Evolutionary conservation across 2,797 vertebrate genomes (phyloP), one percentile per base, ranked within the genome.

Genomic region (Catostomus latipinnis): DNA sequence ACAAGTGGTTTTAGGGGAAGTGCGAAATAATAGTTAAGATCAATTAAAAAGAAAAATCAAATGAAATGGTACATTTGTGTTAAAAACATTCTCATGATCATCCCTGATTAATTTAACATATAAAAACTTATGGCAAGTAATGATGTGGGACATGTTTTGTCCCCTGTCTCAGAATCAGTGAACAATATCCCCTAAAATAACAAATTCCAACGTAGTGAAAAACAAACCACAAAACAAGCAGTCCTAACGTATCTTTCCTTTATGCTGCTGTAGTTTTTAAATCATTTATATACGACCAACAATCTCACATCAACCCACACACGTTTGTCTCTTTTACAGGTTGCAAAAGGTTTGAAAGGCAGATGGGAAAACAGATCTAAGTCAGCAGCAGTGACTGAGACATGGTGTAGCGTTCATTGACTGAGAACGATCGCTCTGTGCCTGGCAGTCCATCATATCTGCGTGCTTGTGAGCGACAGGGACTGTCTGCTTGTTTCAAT

Each of bases 401-500:
- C 13, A 50, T 65, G 22, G 79, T 58, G 68, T 69, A 34, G 74
- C 70, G 67, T 49, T 68, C 34, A 34, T 46, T 56, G 81, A 80
- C 54, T 70, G 76, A 70, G 77, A 80, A 57, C 8, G 63, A 83
- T 81, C 14, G 12, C 69, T 43, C 67, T 68, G 48, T 13, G 18
- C 34, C 52, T 63, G 74, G 46, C 78, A 72, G 72, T 76, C 73
- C 67, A 75, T 81, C 78, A 76, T 72, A 66, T 54, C 62, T 46
- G 14, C 12, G 18, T 34, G 62, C 45, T 53, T 43, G 56, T 60
- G 53, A 78, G 52, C n/a, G 78, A 72, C 74, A 58, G 73, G 1
- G 12, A 45, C 71, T 68, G 66, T 74, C 65, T 79, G 73, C 69
- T 70, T 74, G 75, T 72, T 76, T 78, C 65, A 77, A 67, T 80